phyloP scores from a whole-genome alignment of 2,797 vertebrate genomes.

The Enteromius viviparus region DNA sequence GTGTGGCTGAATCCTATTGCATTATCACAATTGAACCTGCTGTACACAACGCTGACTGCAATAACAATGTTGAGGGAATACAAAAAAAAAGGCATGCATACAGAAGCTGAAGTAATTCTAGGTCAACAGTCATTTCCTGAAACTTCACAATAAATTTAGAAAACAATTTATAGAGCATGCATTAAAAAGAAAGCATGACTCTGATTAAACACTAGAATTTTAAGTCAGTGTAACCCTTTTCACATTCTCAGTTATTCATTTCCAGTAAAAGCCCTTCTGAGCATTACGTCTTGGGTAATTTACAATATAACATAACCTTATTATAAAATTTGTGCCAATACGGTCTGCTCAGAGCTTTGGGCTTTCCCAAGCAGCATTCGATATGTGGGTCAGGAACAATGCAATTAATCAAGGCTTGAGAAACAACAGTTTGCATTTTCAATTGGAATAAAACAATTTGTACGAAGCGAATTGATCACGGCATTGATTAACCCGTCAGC shows the following conservation, averaged over 20 bases:
- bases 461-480: constrained; percentile 66
- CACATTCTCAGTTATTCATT: constrained; percentile 19
- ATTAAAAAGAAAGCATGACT: neutral
- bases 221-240: constrained; percentile 30
- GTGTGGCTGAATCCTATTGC: constrained; percentile 66
- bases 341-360: constrained; percentile 26
- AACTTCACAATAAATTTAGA: neutral
- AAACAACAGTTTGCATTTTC: constrained; percentile 62
- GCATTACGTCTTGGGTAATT: constrained; percentile 35
- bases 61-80: constrained; percentile 57
- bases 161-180: constrained; percentile 5
- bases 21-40: constrained; percentile 66
- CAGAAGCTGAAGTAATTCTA: constrained; percentile 44
- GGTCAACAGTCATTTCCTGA: constrained; percentile 4
- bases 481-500: constrained; percentile 65
- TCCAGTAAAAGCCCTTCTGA: constrained; percentile 17
- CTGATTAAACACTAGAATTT: constrained; percentile 34
- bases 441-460: constrained; percentile 65
- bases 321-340: constrained; percentile 32
- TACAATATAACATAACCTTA: constrained; percentile 37
- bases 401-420: constrained; percentile 60
- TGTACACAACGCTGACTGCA: constrained; percentile 58
- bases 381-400: constrained; percentile 51
- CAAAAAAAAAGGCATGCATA: neutral
- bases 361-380: constrained; percentile 21